Conservation (phyloP, 2,113 vertebrate species). For the Hymenochirus boettgeri region DNA sequence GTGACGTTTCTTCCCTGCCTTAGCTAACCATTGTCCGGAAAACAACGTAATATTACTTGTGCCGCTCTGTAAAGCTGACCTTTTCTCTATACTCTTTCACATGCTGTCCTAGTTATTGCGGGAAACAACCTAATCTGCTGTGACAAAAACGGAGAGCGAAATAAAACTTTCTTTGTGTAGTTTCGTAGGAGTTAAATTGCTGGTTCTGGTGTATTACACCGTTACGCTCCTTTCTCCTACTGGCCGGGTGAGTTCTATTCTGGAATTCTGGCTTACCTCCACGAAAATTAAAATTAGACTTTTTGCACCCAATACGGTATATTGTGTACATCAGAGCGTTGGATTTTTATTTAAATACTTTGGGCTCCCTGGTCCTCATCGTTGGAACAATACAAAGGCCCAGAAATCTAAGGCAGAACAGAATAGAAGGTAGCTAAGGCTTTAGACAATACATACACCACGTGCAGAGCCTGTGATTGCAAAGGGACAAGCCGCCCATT, state of each 20-base stretch:
- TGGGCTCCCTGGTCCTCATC: constrained; percentile 9
- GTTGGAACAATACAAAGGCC: constrained; percentile 15
- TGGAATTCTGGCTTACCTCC: constrained; percentile 25
- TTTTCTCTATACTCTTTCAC: constrained; percentile 11
- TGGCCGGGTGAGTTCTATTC: constrained; percentile 21
- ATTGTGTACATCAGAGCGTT: not conserved
- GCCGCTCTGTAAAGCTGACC: constrained; percentile 24
- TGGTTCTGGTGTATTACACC: constrained; percentile 12
- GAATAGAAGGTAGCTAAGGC: not conserved
- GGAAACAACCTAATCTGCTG: constrained; percentile 25
- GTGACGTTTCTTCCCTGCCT: too few relatives aligned
- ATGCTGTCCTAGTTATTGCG: constrained; percentile 26
- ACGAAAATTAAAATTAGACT: constrained; percentile 28
- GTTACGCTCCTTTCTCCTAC: constrained; percentile 6
- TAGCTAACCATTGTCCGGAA: constrained; percentile 13
- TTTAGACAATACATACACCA: constrained; percentile 2
- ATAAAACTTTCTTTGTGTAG: constrained; percentile 7
- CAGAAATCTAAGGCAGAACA: not conserved
- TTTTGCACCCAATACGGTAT: constrained; percentile 33
- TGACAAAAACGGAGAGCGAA: constrained; percentile 23
- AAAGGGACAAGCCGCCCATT: constrained; percentile 2
- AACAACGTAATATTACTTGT: constrained; percentile 27
- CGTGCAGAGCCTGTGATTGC: constrained; percentile 28
- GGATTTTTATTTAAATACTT: not conserved
- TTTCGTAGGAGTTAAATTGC: constrained; percentile 35